A percentile compares a stretch with the other conserved stretches of the same genome.
Evolutionary conservation across 2,888 invertebrate species (phyloP).

Genomic region (Saturnia japonica): DNA sequence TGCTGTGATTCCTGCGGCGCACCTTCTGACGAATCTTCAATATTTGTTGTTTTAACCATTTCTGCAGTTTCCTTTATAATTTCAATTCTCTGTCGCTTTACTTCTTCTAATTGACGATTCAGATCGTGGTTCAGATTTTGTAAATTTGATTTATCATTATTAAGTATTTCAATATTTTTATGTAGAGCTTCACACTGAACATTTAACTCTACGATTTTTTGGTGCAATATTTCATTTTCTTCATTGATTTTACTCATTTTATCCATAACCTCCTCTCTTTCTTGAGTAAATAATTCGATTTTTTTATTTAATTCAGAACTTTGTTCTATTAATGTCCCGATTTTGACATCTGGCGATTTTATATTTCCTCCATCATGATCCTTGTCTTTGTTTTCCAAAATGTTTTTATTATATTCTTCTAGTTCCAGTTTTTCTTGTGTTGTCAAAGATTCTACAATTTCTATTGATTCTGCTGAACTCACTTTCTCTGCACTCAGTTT

Average conservation of each 20-base stretch:
- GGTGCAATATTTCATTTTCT: conserved; percentile 82
- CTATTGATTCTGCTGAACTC: conserved; percentile 89
- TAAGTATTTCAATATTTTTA: conserved; percentile 65
- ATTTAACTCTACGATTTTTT: conserved; percentile 76
- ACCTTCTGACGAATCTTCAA: conserved; percentile 59
- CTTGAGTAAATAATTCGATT: conserved; percentile 86
- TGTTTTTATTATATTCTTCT: conserved; percentile 84
- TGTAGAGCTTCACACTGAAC: conserved; percentile 76
- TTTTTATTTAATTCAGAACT: conserved; percentile 84
- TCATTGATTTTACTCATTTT: conserved; percentile 84
- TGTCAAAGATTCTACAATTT: conserved; percentile 87
- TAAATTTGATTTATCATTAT: conserved; percentile 69
- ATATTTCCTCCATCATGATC: conserved; percentile 41
- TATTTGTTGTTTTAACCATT: conserved; percentile 52
- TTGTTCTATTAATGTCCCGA: conserved; percentile 83
- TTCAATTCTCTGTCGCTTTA: conserved; percentile 70
- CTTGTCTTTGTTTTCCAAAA: conserved; percentile 50
- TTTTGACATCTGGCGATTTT: conserved; percentile 64
- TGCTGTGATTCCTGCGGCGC: conserved; percentile 54
- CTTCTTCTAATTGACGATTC: conserved; percentile 66
- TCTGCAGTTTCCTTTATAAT: conserved; percentile 71
- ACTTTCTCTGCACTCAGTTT: conserved; percentile 87
- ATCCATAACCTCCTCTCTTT: conserved; percentile 86
- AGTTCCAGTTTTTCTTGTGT: conserved; percentile 87
- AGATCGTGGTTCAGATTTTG: conserved; percentile 60